Percentiles rank a stretch among this genome's conserved stretches.
phyloP scores from a whole-genome alignment of 2,797 vertebrate genomes.

The Acanthurus leucopareius region DNA sequence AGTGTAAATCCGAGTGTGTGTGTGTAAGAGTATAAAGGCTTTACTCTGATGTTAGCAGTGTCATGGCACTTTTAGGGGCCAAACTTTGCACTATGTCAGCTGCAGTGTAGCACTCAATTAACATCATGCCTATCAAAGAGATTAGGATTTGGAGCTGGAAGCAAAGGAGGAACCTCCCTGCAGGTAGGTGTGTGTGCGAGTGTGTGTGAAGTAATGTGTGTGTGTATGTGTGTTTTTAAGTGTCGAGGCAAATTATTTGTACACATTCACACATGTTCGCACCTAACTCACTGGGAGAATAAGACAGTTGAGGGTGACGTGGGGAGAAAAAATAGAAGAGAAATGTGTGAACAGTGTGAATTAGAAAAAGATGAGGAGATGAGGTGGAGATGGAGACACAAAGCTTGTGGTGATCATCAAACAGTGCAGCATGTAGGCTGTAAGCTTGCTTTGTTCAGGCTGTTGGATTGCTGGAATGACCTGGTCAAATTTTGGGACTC shows the following conservation, averaged over 20 bases:
- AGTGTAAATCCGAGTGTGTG: conserved; percentile 33
- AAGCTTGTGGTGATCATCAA: conserved; percentile 33
- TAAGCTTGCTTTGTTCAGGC: conserved; percentile 51
- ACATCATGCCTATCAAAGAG: conserved; percentile 55
- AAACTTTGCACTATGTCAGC: conserved; percentile 15
- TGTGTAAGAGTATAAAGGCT: conserved; percentile 35
- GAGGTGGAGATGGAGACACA: conserved; percentile 15
- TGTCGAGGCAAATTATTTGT: conserved; percentile 13
- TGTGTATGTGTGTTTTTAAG: background rate
- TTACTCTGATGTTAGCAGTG: conserved; percentile 29
- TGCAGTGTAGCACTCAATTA: conserved; percentile 19
- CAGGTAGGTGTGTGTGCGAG: conserved; percentile 54
- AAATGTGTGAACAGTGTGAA: conserved; percentile 58
- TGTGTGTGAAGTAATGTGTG: background rate
- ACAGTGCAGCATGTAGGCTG: conserved; percentile 25
- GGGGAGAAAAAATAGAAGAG: conserved; percentile 26
- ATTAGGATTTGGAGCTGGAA: conserved; percentile 64
- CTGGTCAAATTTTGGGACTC: background rate
- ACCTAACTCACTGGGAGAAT: conserved; percentile 21
- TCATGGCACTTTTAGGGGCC: conserved; percentile 12
- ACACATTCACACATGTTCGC: conserved; percentile 20
- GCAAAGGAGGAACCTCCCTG: conserved; percentile 50
- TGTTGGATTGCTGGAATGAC: conserved; percentile 25
- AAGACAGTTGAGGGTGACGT: conserved; percentile 28
- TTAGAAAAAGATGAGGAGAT: conserved; percentile 25